phyloP scores from a whole-genome alignment of 2,888 invertebrate species.

The Alloscopus bannaensis region DNA sequence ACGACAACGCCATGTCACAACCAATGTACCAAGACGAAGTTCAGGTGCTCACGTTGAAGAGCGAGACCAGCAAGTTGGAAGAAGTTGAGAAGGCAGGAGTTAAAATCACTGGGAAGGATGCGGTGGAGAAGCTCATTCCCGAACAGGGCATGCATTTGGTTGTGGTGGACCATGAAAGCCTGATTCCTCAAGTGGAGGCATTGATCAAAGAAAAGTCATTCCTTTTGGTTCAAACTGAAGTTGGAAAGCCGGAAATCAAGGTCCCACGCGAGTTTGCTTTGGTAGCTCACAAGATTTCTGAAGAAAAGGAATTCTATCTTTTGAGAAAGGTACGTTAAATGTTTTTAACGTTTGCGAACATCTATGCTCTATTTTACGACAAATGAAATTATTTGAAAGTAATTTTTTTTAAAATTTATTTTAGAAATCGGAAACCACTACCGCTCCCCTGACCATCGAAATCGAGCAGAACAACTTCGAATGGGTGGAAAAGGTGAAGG shows the following conservation, averaged over 20 bases:
- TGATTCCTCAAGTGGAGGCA: slow-evolving; percentile 77
- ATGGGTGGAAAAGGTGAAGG: slow-evolving; percentile 90
- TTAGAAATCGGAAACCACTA: slow-evolving; percentile 46
- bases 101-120: slow-evolving; percentile 82
- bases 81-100: slow-evolving; percentile 79
- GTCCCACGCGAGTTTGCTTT: slow-evolving; percentile 77
- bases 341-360: too few relatives aligned
- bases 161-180: slow-evolving; percentile 80
- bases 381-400: too few relatives aligned
- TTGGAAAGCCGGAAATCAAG: slow-evolving; percentile 30
- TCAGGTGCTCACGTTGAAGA: slow-evolving; percentile 78
- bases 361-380: too few relatives aligned
- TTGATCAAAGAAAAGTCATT: slow-evolving; percentile 84
- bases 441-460: slow-evolving; percentile 78
- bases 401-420: slow-evolving; percentile 10
- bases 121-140: slow-evolving; percentile 78
- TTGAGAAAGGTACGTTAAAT: slow-evolving; percentile 78
- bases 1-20: slow-evolving; percentile 83
- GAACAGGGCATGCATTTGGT: slow-evolving; percentile 84
- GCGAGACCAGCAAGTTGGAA: slow-evolving; percentile 78
- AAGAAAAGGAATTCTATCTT: slow-evolving; percentile 82
- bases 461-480: slow-evolving; percentile 83
- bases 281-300: slow-evolving; percentile 81
- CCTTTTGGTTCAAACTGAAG: slow-evolving; percentile 77
- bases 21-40: slow-evolving; percentile 83